Evolutionary conservation across 1,140 invertebrate genomes (phyloP).

Genomic region (Dendroctonus valens): DNA sequence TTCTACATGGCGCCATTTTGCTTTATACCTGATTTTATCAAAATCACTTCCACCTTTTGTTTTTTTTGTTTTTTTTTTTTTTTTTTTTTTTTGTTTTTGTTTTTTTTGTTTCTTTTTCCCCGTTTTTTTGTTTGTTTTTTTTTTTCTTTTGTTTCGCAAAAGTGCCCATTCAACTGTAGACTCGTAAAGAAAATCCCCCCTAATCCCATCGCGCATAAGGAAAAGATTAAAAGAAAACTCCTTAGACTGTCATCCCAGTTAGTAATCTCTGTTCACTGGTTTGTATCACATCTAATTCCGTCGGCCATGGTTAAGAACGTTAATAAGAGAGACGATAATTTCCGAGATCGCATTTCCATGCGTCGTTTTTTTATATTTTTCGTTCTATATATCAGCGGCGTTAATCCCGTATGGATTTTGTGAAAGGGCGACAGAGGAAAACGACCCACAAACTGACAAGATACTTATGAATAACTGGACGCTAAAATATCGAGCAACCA

Average conservation of each 20-base stretch:
- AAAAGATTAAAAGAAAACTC: slow-evolving; percentile 21
- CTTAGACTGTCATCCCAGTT: slow-evolving; percentile 18
- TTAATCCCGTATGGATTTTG: slow-evolving; percentile 13
- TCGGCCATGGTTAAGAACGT: slow-evolving; percentile 12
- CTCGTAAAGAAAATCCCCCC: slow-evolving; percentile 9
- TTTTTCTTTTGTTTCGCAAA: too few relatives aligned
- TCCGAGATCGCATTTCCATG: slow-evolving; percentile 16
- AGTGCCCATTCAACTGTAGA: not conserved
- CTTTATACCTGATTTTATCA: too few relatives aligned
- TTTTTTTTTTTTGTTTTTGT: too few relatives aligned
- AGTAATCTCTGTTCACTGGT: slow-evolving; percentile 21
- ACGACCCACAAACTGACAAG: too few relatives aligned
- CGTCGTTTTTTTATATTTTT: slow-evolving; percentile 20
- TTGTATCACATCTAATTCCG: slow-evolving; percentile 23
- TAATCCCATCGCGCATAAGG: not conserved
- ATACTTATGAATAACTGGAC: too few relatives aligned
- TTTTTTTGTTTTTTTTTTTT: too few relatives aligned
- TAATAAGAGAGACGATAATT: slow-evolving; percentile 21
- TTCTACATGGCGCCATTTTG: too few relatives aligned
- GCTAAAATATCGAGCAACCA: too few relatives aligned
- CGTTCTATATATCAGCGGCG: slow-evolving; percentile 5
- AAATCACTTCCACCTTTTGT: too few relatives aligned
- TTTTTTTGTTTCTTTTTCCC: too few relatives aligned
- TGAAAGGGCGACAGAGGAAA: not conserved
- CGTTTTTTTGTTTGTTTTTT: too few relatives aligned